These are phyloP conservation scores for Gymnocephalus cernua DNA, from an alignment of 2,113 vertebrate genomes.

Conservation along the genomic window DNA sequence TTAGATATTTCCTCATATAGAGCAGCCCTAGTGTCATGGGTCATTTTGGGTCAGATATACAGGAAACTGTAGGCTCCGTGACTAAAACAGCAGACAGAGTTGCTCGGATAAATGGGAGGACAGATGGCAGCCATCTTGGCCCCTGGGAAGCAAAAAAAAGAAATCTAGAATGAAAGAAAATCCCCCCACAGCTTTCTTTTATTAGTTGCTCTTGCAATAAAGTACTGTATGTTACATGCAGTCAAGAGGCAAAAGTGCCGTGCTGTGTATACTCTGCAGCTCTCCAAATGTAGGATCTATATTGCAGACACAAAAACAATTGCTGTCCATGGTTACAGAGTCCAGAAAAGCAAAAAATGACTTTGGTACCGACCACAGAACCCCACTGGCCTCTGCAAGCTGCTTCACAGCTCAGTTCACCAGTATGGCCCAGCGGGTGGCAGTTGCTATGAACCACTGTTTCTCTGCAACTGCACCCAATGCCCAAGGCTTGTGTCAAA, in stretches of 20 bases:
- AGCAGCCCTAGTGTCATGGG: background rate
- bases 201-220: conserved; percentile 77
- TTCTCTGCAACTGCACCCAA: conserved; percentile 53
- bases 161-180: conserved; percentile 66
- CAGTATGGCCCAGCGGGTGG: conserved; percentile 60
- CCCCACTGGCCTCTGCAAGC: conserved; percentile 52
- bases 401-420: conserved; percentile 56
- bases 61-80: conserved; percentile 23
- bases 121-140: conserved; percentile 66
- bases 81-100: conserved; percentile 21
- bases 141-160: conserved; percentile 58
- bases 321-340: conserved; percentile 42
- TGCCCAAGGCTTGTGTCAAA: conserved; percentile 68
- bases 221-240: conserved; percentile 67
- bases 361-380: conserved; percentile 45
- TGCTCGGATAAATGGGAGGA: conserved; percentile 49
- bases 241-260: conserved; percentile 47
- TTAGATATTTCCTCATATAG: too few relatives aligned
- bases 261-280: conserved; percentile 45
- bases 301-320: conserved; percentile 53
- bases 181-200: conserved; percentile 74
- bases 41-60: conserved; percentile 18
- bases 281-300: conserved; percentile 50
- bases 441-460: conserved; percentile 57
- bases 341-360: conserved; percentile 60